These are phyloP conservation scores for Orcinus orca DNA, from an alignment of 2,113 vertebrate genomes.

Conservation along the genomic window DNA sequence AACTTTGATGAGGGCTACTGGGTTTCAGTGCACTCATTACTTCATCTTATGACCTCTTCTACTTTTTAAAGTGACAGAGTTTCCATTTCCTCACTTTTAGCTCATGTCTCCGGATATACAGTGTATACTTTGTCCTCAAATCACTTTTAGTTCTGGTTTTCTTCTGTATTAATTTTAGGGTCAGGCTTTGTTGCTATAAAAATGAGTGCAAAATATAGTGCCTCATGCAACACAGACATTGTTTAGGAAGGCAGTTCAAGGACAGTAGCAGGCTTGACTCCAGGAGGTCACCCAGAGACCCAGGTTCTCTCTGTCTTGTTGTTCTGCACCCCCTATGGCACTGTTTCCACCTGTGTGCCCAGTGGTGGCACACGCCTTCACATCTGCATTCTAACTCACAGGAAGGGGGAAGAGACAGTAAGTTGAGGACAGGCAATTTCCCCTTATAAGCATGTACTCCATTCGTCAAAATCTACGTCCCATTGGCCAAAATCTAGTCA, in stretches of 20 bases:
- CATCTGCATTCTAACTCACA: background rate
- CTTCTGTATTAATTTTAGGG: too few species aligned
- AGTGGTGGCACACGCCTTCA: background rate
- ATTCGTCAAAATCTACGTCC: background rate
- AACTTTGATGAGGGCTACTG: too few species aligned
- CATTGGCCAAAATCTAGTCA: background rate
- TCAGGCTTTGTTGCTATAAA: too few species aligned
- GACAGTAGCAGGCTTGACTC: background rate
- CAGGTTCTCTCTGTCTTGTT: background rate
- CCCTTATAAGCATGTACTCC: background rate
- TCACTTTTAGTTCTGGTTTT: too few species aligned
- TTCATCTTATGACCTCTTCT: too few species aligned
- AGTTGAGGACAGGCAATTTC: background rate
- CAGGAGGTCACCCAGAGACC: background rate
- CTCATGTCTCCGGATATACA: too few species aligned
- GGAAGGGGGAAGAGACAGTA: background rate
- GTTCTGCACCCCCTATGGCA: background rate
- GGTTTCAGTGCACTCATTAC: too few species aligned
- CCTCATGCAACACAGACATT: too few species aligned
- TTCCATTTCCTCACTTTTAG: too few species aligned
- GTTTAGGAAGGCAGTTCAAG: background rate
- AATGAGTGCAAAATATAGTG: too few species aligned
- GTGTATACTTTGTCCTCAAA: too few species aligned
- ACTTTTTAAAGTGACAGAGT: too few species aligned
- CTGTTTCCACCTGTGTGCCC: background rate